Evolutionary conservation across 1,140 invertebrate genomes (phyloP), one percentile per base, ranked within the genome.

Genomic region (Theocolax elegans): DNA sequence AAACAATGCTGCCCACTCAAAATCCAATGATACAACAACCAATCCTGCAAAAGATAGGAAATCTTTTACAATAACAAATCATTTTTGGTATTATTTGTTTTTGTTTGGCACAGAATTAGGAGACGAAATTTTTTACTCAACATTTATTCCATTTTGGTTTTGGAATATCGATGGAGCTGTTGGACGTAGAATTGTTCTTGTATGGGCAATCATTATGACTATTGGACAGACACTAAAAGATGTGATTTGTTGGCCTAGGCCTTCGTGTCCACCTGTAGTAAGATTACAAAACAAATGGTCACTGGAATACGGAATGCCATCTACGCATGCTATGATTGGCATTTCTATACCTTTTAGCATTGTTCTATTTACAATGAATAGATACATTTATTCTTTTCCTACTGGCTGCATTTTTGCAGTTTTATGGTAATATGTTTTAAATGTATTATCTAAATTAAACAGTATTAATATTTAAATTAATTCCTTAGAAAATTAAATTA

Each of bases 221-320:
- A 90, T 92, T 78, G 93, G 95, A 78, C 95, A 97, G 87, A 91
- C 90, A 15, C 86, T 95, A 48, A 97, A 97, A 87, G 95, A 97
- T 81, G 89, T 96, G 60, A 89, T 97, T 60, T 84, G 90, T 73
- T 94, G 93, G 92, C 94, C 95, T 8, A 87, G 96, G 73, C 95
- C 96, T 0, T 86, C 90, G 0, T 90, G 88, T 72, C 94, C 93
- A 54, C 95, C 95, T 1, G 95, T 94, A 8, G 87, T 93, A 56
- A 89, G 92, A 75, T 82, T 97, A 15, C 94, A 97, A 82, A 89
- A 89, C 23, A 96, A 94, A 87, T 96, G 93, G 93, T 89, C 91
- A 1, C 81, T 94, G 71, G 95, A 97, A 82, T 97, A 95, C 88
- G 95, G 95, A 25, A 95, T 97, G 93, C 95, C 95, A 12, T 97